phyloP scores from a whole-genome alignment of 2,113 vertebrate genomes.

The Perca fluviatilis region DNA sequence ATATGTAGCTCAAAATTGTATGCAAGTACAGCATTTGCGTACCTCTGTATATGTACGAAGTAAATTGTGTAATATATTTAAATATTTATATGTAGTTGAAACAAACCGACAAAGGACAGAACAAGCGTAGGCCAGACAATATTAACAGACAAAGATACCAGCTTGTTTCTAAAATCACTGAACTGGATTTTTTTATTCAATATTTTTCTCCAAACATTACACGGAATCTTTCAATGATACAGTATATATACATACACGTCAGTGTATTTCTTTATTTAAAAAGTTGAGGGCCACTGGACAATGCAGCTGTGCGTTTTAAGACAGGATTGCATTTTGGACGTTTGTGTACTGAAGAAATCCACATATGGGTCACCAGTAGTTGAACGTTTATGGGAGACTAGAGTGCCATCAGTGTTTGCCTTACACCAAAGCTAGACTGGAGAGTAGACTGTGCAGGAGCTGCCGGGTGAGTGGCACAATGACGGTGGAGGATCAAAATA shows the following conservation, averaged over 20 bases:
- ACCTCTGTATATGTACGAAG: not conserved
- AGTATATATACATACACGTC: constrained; percentile 85
- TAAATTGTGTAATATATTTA: not conserved
- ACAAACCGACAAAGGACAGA: not conserved
- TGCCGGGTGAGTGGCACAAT: constrained; percentile 66
- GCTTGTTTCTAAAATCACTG: constrained; percentile 72
- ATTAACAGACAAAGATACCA: constrained; percentile 24
- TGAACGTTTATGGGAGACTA: constrained; percentile 46
- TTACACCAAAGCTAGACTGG: constrained; percentile 61
- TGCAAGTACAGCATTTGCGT: not conserved
- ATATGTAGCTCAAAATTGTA: not conserved
- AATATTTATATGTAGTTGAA: no score
- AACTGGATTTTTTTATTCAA: constrained; percentile 83
- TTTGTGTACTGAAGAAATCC: constrained; percentile 67
- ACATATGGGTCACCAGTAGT: constrained; percentile 50
- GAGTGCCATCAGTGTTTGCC: constrained; percentile 66
- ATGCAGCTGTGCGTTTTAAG: constrained; percentile 84
- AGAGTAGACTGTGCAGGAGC: constrained; percentile 69
- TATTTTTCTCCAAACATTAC: constrained; percentile 85
- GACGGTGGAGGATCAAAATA: constrained; percentile 57
- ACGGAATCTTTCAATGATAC: constrained; percentile 86
- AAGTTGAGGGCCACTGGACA: constrained; percentile 80
- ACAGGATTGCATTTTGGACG: constrained; percentile 77
- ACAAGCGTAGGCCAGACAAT: not conserved
- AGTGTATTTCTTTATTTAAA: constrained; percentile 86